A percentile compares a stretch with the other conserved stretches of the same genome.
phyloP scores from a whole-genome alignment of 2,888 invertebrate species.

The Bugula neritina region DNA sequence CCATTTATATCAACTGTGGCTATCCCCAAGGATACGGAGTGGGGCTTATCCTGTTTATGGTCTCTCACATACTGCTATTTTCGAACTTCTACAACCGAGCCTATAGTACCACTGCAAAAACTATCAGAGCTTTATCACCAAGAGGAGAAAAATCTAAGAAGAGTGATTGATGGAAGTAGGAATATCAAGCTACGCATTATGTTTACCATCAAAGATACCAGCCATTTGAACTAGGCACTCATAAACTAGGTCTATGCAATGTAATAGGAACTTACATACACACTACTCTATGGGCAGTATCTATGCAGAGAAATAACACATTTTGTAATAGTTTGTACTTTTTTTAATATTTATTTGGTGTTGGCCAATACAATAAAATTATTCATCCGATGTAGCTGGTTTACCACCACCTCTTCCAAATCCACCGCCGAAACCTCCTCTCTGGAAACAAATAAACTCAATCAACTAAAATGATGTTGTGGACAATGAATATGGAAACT shows the following conservation, averaged over 20 bases:
- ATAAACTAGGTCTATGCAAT: no score
- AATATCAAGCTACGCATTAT: no score
- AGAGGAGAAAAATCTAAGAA: not conserved
- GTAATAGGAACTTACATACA: no score
- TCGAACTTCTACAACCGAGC: conserved; percentile 49
- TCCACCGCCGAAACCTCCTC: conserved; percentile 49
- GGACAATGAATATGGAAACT: not conserved
- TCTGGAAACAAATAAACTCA: conserved; percentile 39
- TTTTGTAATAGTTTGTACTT: no score
- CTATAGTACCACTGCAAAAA: conserved; percentile 32
- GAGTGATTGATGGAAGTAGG: no score
- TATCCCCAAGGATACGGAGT: conserved; percentile 41
- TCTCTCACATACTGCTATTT: conserved; percentile 46
- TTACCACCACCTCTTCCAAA: conserved; percentile 17
- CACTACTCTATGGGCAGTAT: no score
- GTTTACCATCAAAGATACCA: no score
- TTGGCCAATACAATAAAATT: not conserved
- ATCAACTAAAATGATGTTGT: no score
- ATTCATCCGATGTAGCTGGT: conserved; percentile 1
- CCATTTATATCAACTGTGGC: conserved; percentile 38
- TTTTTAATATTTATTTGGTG: no score
- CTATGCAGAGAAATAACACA: not conserved
- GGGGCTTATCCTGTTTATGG: conserved; percentile 39
- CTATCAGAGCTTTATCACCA: conserved; percentile 12
- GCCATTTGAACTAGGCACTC: no score